Base-by-base conservation (phyloP, 2,888 invertebrate species). In the Acleris cristana region DNA sequence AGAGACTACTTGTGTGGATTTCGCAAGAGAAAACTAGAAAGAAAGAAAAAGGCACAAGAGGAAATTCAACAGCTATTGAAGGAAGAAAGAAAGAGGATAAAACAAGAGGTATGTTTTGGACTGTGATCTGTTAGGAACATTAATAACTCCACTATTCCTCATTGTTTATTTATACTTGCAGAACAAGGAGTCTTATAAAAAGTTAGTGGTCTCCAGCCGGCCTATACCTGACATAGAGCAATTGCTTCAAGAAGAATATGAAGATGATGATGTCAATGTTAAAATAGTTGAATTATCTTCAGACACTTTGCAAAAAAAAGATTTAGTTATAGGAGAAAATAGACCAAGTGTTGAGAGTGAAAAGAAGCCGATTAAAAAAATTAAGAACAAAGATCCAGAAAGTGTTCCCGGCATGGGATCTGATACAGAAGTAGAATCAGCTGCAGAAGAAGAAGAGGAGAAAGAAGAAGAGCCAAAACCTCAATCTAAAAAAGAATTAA, bases 1-100 rank as follows among this genome's bases (percentile, higher is more conserved):
- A 97, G 97, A 79, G 96, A 97, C 55, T 97, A 96, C 81, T 86
- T 97, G 34, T 95, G 95, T 72, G 97, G 97, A 2, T 97, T 97
- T 82, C 96, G 94, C 55, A 97, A 97, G 88, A 92, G 97, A 71
- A 97, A 97, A 82, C 85, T 96, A 54, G 95, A 96, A 82, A 93
- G 97, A 55, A 95, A 95, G 79, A 95, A 96, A 76, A 95, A 95
- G 75, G 96, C 96, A 0, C 94, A 96, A 79, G 95, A 96, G 72
- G 94, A 96, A 73, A 84, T 97, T 45, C 94, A 96, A 73, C 90
- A 92, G 48, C 94, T 95, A 74, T 83, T 97, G 3, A 97, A 96
- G 82, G 96, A 95, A 76, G 97, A 97, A 81, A 94, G 94, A 70
- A 96, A 95, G 80, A 93, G 96, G 58, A 95, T 97, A 56, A 96